phyloP scores from a whole-genome alignment of 1,140 invertebrate species.

The Laupala kohalensis region DNA sequence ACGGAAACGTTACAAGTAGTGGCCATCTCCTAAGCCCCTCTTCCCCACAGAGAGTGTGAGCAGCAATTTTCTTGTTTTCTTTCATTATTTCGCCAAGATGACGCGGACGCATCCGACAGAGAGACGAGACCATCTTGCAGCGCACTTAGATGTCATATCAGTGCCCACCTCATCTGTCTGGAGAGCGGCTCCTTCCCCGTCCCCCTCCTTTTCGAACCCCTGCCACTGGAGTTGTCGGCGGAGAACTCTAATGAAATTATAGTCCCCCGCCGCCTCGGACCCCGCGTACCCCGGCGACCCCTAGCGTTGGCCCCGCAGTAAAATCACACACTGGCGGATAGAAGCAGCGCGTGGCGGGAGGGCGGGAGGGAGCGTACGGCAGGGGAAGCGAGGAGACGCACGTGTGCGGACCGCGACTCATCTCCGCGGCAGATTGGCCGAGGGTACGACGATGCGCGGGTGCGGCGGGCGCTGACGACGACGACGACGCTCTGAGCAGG shows the following conservation, averaged over 20 bases:
- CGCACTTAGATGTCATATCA: background rate
- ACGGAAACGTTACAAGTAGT: background rate
- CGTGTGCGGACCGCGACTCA: background rate
- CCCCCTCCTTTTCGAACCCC: background rate
- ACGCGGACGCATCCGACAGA: background rate
- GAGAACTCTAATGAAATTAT: background rate
- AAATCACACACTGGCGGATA: background rate
- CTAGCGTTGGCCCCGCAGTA: background rate
- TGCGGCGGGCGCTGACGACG: too few relatives aligned
- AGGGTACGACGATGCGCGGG: too few relatives aligned
- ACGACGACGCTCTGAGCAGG: background rate
- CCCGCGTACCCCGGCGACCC: background rate
- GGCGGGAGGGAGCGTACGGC: background rate
- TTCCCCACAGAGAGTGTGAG: background rate
- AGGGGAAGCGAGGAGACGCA: background rate
- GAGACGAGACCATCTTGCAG: too few relatives aligned
- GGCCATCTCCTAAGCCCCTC: background rate
- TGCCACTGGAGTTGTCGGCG: background rate
- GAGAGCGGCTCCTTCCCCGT: background rate
- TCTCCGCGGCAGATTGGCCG: background rate
- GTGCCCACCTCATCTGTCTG: background rate
- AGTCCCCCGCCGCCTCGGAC: background rate
- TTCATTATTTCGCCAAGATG: background rate
- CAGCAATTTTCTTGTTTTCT: background rate
- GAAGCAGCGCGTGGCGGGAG: background rate